Base-by-base conservation (phyloP, 2,797 vertebrate genomes). In the Thaleichthys pacificus region DNA sequence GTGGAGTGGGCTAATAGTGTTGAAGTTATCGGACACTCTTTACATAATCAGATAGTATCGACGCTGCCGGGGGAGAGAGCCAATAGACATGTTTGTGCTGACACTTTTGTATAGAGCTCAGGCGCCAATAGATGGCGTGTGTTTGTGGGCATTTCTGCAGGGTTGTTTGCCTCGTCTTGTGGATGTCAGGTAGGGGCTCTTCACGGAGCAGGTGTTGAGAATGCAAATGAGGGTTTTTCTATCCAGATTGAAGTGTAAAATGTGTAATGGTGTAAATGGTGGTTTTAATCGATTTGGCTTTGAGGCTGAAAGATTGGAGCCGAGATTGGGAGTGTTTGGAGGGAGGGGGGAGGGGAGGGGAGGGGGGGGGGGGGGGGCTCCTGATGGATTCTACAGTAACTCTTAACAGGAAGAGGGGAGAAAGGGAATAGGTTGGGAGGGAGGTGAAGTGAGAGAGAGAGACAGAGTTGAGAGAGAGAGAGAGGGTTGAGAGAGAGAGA, bases 71-170 rank as follows among this genome's bases (percentile, higher is more conserved):
- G 83, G 83, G 81, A 82, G 83, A 77, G 83, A 76, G 80, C 90
- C 89, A 67, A 89, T 92, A 91, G 71, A 68, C 80, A 80, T 86
- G 76, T 88, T 91, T 88, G 86, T 87, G 87, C 87, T 88, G 88
- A 92, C 88, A 83, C 75, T 60, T 47, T 74, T 42, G 82, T 76
- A 78, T 60, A 77, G 82, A 81, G 74, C 78, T 85, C 56, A 62
- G 49, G 81, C 80, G 77, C 82, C 65, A 83, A 74, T 73, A 56
- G 67, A 78, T 42, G n/a, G n/a, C 49, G n/a, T 15, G 61, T 66
- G 28, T 12, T n/a, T 61, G n/a, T 62, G 58, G 8, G 47, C 14
- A 0, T 49, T 49, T 32, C 30, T 3, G 30, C 5, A 1, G 2
- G 30, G 30, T 32, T 32, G 2, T 32, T 32, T 32, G 30, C 30